Evolutionary conservation across 2,888 invertebrate species (phyloP).

Genomic region (Timema podura): DNA sequence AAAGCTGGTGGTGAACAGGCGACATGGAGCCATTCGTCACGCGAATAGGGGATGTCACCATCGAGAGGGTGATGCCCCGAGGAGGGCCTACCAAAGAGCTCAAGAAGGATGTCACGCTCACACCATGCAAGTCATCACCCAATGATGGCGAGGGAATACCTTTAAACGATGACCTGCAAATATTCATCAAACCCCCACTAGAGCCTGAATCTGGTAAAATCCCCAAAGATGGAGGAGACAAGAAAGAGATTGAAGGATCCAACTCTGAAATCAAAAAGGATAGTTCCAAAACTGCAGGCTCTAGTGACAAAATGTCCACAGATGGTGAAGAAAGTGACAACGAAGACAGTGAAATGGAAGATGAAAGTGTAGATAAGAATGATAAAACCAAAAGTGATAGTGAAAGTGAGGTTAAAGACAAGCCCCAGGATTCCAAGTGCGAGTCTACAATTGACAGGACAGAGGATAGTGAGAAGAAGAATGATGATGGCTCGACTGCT

Average conservation of each 20-base stretch:
- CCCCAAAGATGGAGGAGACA: conserved; percentile 7
- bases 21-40: conserved; percentile 53
- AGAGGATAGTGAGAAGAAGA: conserved; percentile 32
- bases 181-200: conserved; percentile 27
- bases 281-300: neutral
- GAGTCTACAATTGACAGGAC: conserved; percentile 30
- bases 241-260: conserved; percentile 40
- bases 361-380: conserved; percentile 24
- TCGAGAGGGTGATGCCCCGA: conserved; percentile 49
- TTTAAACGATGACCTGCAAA: conserved; percentile 28
- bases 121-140: conserved; percentile 37
- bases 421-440: conserved; percentile 20
- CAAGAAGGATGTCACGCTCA: conserved; percentile 35
- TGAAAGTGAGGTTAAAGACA: conserved; percentile 31
- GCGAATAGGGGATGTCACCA: conserved; percentile 57
- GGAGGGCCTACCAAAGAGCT: conserved; percentile 29
- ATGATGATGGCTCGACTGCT: conserved; percentile 31
- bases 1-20: neutral
- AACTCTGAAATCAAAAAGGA: conserved; percentile 45
- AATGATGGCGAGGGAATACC: conserved; percentile 40
- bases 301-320: conserved; percentile 26
- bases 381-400: conserved; percentile 27
- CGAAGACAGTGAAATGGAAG: conserved; percentile 27
- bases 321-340: conserved; percentile 25
- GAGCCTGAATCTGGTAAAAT: conserved; percentile 12